Evolutionary conservation across 2,797 vertebrate species (phyloP), one percentile per base, ranked within the genome.

Genomic region (Pangasius sanitwongsei): DNA sequence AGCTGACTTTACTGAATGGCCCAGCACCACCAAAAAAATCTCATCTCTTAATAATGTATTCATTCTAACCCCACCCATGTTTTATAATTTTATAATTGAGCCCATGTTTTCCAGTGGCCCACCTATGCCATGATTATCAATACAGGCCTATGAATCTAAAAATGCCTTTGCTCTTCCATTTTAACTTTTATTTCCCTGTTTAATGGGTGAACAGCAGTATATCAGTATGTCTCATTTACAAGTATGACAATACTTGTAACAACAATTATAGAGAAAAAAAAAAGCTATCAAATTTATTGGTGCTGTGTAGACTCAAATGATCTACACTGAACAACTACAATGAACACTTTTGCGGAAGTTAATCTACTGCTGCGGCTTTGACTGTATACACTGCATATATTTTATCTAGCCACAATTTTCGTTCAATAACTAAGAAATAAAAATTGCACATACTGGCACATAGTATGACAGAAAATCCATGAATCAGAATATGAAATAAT

Each of bases 371-470:
- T 83, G 20, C 6, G 4, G 57, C 31, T 83, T 74, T n/a, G 34
- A 59, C 41, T 23, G 55, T 53, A 83, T 72, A 37, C 37, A 48
- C 16, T 44, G 59, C 28, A 70, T 78, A 20, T 1, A 65, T 57
- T 65, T 85, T 44, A 84, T 84, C 81, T 67, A 78, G 48, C 61
- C 63, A 65, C 50, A 87, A 15, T 37, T 69, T 78, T 78, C 28
- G 67, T 89, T 87, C 81, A 75, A 50, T 78, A 85, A 69, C 28
- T 31, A 75, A 75, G 48, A 87, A 87, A 85, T 89, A 85, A 87
- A 87, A 23, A 77, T 41, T 37, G 59, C 86, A 89, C 81, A 87
- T 69, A 50, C 70, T 80, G 74, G 83, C 86, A 78, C 53, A 59
- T 72, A 80, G 23, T 48, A 63, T 81, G 82, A 87, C 86, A 87